A percentile compares a stretch with the other conserved stretches of the same genome.
Evolutionary conservation across 2,888 invertebrate genomes (phyloP).

Genomic region (Gymnosoma rotundatum): DNA sequence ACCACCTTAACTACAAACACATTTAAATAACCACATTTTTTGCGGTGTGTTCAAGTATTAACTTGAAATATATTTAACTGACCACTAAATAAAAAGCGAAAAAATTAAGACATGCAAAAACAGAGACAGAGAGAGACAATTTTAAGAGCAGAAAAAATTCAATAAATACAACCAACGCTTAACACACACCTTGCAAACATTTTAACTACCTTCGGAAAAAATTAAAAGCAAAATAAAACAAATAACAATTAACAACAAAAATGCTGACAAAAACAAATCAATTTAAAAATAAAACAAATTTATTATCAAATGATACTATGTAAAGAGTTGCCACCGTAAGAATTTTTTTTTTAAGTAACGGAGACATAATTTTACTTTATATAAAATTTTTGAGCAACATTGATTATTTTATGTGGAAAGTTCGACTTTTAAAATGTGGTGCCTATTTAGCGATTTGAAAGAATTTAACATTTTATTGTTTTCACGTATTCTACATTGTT

Average conservation of each 20-base stretch:
- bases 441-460: too few species aligned
- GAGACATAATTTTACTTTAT: too few species aligned
- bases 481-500: too few species aligned
- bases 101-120: background rate
- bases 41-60: background rate
- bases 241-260: conserved; percentile 1
- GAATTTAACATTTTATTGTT: too few species aligned
- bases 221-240: background rate
- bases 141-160: background rate
- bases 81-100: conserved; percentile 3
- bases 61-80: conserved; percentile 8
- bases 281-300: background rate
- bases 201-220: background rate
- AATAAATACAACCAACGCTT: background rate
- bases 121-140: background rate
- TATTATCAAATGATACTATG: background rate
- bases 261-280: conserved; percentile 31
- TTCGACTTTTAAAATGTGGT: too few species aligned
- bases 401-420: too few species aligned
- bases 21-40: conserved; percentile 22
- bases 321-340: conserved; percentile 2
- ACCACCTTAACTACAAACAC: background rate
- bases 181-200: conserved; percentile 21
- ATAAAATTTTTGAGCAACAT: too few species aligned
- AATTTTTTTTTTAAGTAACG: background rate